phyloP scores from a whole-genome alignment of 2,888 invertebrate species.

The Brassicogethes aeneus region DNA sequence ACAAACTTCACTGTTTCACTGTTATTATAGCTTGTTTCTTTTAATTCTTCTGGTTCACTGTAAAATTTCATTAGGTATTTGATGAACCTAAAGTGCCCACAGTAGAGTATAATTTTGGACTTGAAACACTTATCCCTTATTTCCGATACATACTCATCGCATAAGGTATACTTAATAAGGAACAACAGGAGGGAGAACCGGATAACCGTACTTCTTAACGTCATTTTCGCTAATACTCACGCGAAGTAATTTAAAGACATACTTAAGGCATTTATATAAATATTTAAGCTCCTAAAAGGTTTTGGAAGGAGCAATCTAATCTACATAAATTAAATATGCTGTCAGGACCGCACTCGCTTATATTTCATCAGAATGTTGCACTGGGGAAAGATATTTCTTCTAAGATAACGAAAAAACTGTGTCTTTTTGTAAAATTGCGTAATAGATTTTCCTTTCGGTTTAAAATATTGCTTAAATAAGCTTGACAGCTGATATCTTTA shows the following conservation, averaged over 20 bases:
- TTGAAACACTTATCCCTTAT: conserved; percentile 1
- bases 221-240: too few relatives aligned
- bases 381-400: too few relatives aligned
- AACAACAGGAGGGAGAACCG: background rate
- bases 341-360: background rate
- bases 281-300: background rate
- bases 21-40: background rate
- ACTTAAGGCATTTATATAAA: background rate
- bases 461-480: too few relatives aligned
- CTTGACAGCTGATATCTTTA: background rate
- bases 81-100: background rate
- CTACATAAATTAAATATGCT: background rate
- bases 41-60: background rate
- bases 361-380: background rate
- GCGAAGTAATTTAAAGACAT: background rate
- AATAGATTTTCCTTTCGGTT: too few relatives aligned
- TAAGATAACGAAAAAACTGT: too few relatives aligned
- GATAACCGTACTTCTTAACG: too few relatives aligned
- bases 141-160: background rate
- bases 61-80: background rate
- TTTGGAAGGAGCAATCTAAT: background rate
- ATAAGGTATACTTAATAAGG: background rate
- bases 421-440: too few relatives aligned
- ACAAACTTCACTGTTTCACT: background rate
- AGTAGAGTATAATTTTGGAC: background rate